phyloP scores from a whole-genome alignment of 2,113 vertebrate species.

The Struthio camelus region DNA sequence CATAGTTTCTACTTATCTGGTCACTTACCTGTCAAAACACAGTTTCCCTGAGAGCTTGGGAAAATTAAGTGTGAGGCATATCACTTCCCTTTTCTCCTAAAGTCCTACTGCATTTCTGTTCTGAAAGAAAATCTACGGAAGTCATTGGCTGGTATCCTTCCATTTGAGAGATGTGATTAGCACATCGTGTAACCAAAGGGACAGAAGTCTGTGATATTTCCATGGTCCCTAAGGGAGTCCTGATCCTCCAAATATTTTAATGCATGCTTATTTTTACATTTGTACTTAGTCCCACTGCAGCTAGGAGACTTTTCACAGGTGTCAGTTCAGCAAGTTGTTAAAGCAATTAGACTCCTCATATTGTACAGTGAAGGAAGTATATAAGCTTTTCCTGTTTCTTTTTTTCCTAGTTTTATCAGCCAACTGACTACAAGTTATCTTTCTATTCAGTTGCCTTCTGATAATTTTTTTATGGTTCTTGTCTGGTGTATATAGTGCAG shows the following conservation, averaged over 20 bases:
- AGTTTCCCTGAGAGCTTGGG: neutral
- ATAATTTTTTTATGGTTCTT: neutral
- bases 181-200: neutral
- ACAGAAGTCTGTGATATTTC: neutral
- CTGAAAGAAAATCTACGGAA: neutral
- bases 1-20: conserved; percentile 16
- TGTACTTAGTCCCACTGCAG: neutral
- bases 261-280: neutral
- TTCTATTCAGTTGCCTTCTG: neutral
- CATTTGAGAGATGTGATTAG: neutral
- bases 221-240: neutral
- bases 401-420: neutral
- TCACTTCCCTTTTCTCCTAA: neutral
- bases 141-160: neutral
- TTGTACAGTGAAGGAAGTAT: neutral
- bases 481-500: neutral
- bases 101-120: neutral
- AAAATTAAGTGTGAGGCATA: neutral
- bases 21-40: neutral
- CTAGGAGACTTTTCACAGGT: neutral
- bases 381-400: neutral
- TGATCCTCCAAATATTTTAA: neutral
- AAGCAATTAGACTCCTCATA: neutral
- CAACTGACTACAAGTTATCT: neutral
- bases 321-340: neutral